These are phyloP conservation scores for Lordiphosa clarofinis DNA, from an alignment of 1,140 invertebrate genomes.

Conservation along the genomic window DNA sequence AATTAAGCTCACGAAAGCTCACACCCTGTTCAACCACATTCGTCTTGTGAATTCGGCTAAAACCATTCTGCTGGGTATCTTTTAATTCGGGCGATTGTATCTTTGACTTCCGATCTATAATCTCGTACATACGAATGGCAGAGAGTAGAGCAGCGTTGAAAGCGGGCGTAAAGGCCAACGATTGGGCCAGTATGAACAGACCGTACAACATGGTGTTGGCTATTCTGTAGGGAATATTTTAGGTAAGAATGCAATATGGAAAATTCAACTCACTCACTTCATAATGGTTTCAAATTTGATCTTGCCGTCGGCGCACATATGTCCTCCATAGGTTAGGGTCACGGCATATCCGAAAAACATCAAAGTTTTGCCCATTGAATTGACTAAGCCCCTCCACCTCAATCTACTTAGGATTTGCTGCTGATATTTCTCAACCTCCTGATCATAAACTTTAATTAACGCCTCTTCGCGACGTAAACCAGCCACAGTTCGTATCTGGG, in stretches of 20 bases:
- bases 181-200: constrained; percentile 91
- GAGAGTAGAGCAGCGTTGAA: constrained; percentile 91
- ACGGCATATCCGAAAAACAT: constrained; percentile 91
- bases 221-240: constrained; percentile 81
- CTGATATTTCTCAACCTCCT: constrained; percentile 82
- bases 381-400: constrained; percentile 87
- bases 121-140: constrained; percentile 85
- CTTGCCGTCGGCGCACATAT: constrained; percentile 82
- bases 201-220: constrained; percentile 92
- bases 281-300: constrained; percentile 84
- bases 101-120: constrained; percentile 83
- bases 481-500: constrained; percentile 88
- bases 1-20: constrained; percentile 86
- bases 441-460: constrained; percentile 82
- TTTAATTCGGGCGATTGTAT: constrained; percentile 67
- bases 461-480: constrained; percentile 81
- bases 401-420: constrained; percentile 82
- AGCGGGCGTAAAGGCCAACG: constrained; percentile 91
- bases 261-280: constrained; percentile 84
- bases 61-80: constrained; percentile 62
- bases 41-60: constrained; percentile 36
- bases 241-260: neutral
- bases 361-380: constrained; percentile 89
- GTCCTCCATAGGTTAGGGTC: constrained; percentile 90
- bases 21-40: constrained; percentile 85